Evolutionary conservation across 1,140 invertebrate species (phyloP).

Genomic region (Polyergus mexicanus): DNA sequence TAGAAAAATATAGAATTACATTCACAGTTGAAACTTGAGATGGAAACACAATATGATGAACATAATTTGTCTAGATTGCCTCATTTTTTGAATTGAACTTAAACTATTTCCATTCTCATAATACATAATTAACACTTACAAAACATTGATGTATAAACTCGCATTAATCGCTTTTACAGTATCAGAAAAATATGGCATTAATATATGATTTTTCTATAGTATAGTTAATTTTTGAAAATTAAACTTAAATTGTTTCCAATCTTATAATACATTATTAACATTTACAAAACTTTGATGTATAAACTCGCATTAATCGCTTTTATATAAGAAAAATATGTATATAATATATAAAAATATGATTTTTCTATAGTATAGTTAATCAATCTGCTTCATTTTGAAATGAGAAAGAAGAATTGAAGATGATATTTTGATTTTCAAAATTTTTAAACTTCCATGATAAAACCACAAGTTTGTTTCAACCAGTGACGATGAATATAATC

Average conservation of each 20-base stretch:
- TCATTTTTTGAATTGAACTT: background rate
- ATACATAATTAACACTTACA: no score
- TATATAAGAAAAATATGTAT: background rate
- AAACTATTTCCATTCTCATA: background rate
- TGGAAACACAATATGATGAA: background rate
- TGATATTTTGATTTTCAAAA: background rate
- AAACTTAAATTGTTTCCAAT: background rate
- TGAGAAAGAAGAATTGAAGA: background rate
- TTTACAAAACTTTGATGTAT: background rate
- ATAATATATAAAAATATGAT: background rate
- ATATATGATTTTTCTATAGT: background rate
- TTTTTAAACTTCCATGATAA: background rate
- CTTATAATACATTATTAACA: no score
- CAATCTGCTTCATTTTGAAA: background rate
- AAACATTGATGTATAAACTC: background rate
- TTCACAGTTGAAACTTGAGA: background rate
- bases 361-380: background rate
- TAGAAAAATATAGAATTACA: slow-evolving; percentile 16
- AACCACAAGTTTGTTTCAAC: background rate
- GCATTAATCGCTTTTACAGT: background rate
- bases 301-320: background rate
- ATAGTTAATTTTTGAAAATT: no score
- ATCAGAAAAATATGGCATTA: background rate
- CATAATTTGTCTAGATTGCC: background rate
- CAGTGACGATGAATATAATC: slow-evolving; percentile 17